Conservation (phyloP, 2,888 invertebrate species). For the Acrobeloides nanus region DNA sequence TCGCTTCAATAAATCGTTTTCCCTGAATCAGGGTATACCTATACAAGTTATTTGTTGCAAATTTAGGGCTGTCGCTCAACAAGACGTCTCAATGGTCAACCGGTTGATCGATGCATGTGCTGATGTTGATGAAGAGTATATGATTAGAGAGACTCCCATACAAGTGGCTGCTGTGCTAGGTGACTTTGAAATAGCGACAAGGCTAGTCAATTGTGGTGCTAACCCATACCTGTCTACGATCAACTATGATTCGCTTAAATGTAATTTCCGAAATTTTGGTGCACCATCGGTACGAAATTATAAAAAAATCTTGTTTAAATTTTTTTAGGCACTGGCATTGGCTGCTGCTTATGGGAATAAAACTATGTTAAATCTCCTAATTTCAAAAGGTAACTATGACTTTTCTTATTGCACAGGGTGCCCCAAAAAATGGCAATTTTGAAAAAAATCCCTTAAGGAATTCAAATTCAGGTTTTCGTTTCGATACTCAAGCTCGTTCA, state of each 20-base stretch:
- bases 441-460: too few relatives aligned
- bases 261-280: slow-evolving; percentile 60
- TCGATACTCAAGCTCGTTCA: too few relatives aligned
- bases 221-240: slow-evolving; percentile 79
- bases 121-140: slow-evolving; percentile 63
- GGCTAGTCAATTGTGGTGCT: slow-evolving; percentile 75
- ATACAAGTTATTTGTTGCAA: neutral
- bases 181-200: slow-evolving; percentile 67
- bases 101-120: slow-evolving; percentile 69
- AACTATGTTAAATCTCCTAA: slow-evolving; percentile 68
- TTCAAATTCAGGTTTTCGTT: too few relatives aligned
- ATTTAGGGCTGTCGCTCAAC: slow-evolving; percentile 24
- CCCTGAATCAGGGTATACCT: too few relatives aligned
- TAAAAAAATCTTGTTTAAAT: too few relatives aligned
- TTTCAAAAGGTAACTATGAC: too few relatives aligned
- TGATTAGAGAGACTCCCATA: slow-evolving; percentile 74
- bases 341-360: slow-evolving; percentile 81
- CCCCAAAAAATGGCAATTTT: too few relatives aligned
- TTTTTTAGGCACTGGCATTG: slow-evolving; percentile 80
- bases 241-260: slow-evolving; percentile 22
- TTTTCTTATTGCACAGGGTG: too few relatives aligned
- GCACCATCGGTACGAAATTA: too few relatives aligned
- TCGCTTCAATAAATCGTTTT: too few relatives aligned
- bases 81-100: slow-evolving; percentile 54
- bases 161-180: slow-evolving; percentile 61